A percentile compares a stretch with the other conserved stretches of the same genome.
phyloP scores from a whole-genome alignment of 2,113 vertebrate species.

The Lagopus leucura region DNA sequence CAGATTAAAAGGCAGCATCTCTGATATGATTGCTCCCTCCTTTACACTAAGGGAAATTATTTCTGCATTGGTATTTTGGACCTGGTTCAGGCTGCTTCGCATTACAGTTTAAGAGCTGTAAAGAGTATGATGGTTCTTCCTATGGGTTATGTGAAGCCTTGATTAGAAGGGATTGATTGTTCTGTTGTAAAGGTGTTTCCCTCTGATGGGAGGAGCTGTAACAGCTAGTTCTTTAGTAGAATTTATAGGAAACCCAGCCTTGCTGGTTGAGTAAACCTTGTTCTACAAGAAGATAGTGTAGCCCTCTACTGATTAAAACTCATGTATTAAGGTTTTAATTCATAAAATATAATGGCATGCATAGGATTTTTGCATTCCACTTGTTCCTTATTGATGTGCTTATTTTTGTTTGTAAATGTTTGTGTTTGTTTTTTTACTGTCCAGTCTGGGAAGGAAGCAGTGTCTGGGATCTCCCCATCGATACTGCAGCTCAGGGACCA shows the following conservation, averaged over 20 bases:
- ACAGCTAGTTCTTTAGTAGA: neutral
- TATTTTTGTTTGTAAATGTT: constrained; percentile 52
- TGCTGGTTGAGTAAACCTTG: neutral
- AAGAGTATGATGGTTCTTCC: neutral
- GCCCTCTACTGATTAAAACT: neutral
- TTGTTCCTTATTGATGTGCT: neutral
- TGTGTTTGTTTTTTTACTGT: constrained; percentile 36
- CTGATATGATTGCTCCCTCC: neutral
- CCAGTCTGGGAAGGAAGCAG: constrained; percentile 96
- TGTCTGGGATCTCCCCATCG: constrained; percentile 97
- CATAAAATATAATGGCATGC: neutral
- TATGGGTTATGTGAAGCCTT: neutral
- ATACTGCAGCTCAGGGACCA: constrained; percentile 87
- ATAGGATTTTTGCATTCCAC: neutral
- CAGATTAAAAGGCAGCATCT: neutral
- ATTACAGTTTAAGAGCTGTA: neutral
- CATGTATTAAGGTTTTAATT: neutral
- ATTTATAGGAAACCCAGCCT: neutral
- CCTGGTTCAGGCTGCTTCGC: neutral
- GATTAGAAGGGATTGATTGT: neutral
- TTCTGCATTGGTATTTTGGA: neutral
- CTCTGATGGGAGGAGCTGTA: neutral
- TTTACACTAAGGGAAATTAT: neutral
- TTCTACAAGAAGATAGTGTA: neutral
- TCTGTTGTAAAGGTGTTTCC: neutral